These are phyloP conservation scores for Lepisosteus oculatus DNA, from an alignment of 2,113 vertebrate genomes.

Conservation along the genomic window DNA sequence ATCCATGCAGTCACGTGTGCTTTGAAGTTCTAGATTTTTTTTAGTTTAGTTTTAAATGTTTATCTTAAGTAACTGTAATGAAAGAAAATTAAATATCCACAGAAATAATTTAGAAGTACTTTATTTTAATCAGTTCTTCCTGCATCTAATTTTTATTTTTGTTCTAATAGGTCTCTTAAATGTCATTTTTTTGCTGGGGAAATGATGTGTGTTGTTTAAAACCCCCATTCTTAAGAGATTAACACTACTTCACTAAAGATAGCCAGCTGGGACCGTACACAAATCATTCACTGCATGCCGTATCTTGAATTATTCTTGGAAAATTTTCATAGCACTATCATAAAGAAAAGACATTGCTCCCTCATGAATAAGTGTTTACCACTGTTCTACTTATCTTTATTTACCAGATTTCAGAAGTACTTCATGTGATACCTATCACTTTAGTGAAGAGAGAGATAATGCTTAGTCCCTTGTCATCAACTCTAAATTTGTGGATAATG, in stretches of 20 bases:
- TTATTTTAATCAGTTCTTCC: too few relatives aligned
- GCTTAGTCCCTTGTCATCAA: conserved; percentile 38
- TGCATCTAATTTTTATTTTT: too few relatives aligned
- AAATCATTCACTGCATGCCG: conserved; percentile 36
- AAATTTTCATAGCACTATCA: conserved; percentile 21
- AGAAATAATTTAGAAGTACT: too few relatives aligned
- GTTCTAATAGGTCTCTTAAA: too few relatives aligned
- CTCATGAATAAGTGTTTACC: conserved; percentile 45
- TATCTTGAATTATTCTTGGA: conserved; percentile 44
- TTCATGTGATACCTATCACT: conserved; percentile 48
- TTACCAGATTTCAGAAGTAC: conserved; percentile 57
- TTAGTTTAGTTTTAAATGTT: too few relatives aligned
- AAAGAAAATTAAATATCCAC: too few relatives aligned
- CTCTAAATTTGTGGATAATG: conserved; percentile 19
- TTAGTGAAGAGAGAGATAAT: conserved; percentile 42
- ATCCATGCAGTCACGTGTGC: too few relatives aligned
- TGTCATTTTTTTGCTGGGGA: background rate
- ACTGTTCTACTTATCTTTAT: conserved; percentile 62
- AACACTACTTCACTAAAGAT: conserved; percentile 25
- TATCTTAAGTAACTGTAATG: too few relatives aligned
- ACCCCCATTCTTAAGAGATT: conserved; percentile 32
- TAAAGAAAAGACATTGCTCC: conserved; percentile 34
- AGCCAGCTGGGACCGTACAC: conserved; percentile 29
- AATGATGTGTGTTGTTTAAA: conserved; percentile 20
- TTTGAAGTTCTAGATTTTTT: too few relatives aligned